Conservation (phyloP, 2,113 vertebrate genomes). For the Erinaceus europaeus region DNA sequence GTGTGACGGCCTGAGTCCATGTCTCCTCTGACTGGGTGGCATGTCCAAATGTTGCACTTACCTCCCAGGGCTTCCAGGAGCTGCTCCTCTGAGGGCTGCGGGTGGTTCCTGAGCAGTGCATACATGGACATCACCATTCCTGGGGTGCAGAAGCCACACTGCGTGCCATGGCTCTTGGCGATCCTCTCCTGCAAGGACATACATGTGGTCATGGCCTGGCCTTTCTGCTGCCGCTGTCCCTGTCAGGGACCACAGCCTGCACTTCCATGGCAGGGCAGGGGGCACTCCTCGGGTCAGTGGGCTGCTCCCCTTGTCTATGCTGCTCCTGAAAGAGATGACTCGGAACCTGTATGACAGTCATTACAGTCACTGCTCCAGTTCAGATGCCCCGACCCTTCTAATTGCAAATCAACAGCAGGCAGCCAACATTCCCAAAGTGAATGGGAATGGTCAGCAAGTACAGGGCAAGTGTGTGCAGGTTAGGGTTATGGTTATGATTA, state of each 20-base stretch:
- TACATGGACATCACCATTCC: slow-evolving; percentile 93
- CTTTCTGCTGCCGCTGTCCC: not conserved
- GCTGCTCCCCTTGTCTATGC: not conserved
- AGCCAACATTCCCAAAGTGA: not conserved
- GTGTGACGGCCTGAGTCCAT: not conserved
- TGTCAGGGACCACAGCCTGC: fast-evolving
- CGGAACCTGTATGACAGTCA: not conserved
- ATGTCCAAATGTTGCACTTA: slow-evolving; percentile 11
- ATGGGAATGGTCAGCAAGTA: not conserved
- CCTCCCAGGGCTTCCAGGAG: slow-evolving; percentile 84
- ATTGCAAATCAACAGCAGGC: not conserved
- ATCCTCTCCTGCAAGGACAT: slow-evolving; percentile 84
- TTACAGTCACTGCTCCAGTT: not conserved
- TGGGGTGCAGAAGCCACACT: slow-evolving; percentile 93
- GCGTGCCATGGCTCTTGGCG: slow-evolving; percentile 88
- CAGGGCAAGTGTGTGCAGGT: not conserved
- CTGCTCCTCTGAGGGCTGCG: slow-evolving; percentile 85
- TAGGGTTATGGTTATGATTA: too few relatives aligned
- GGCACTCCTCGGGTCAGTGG: not conserved
- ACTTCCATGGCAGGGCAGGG: fast-evolving
- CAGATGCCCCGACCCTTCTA: not conserved
- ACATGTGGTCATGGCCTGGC: not conserved
- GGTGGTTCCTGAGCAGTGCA: slow-evolving; percentile 86
- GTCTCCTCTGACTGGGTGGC: not conserved
- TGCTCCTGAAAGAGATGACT: not conserved